phyloP scores from a whole-genome alignment of 2,797 vertebrate genomes.

The Prionace glauca region DNA sequence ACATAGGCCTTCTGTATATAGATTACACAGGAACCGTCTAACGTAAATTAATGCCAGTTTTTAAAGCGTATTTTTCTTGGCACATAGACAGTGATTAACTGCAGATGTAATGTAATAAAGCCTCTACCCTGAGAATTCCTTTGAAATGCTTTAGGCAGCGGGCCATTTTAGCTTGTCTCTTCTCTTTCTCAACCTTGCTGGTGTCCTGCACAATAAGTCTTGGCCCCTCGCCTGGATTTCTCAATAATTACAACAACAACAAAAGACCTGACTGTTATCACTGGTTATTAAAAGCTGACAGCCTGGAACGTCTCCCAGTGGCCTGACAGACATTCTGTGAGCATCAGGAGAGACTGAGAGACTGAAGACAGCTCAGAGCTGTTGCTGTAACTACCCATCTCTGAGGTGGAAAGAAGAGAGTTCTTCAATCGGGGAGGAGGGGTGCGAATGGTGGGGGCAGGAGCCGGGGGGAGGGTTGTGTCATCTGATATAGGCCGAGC shows the following conservation, averaged over 20 bases:
- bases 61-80: not conserved
- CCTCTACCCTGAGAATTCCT: not conserved
- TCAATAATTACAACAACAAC: conserved; percentile 27
- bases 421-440: not conserved
- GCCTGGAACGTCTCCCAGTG: conserved; percentile 7
- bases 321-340: not conserved
- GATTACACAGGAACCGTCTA: not conserved
- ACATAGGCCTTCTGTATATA: not conserved
- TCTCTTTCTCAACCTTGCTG: not conserved
- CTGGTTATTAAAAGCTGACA: not conserved
- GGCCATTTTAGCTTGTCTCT: conserved; percentile 1
- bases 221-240: not conserved
- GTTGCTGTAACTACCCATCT: not conserved
- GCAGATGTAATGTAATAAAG: not conserved
- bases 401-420: too few species aligned
- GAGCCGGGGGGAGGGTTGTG: too few species aligned
- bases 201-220: not conserved
- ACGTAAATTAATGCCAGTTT: conserved; percentile 6
- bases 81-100: not conserved
- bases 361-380: not conserved
- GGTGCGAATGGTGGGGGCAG: too few species aligned
- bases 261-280: not conserved
- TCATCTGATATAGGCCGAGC: not conserved
- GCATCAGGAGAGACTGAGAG: not conserved
- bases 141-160: not conserved